Conservation (phyloP, 2,888 invertebrate species). For the Neuroscelio doddi region DNA sequence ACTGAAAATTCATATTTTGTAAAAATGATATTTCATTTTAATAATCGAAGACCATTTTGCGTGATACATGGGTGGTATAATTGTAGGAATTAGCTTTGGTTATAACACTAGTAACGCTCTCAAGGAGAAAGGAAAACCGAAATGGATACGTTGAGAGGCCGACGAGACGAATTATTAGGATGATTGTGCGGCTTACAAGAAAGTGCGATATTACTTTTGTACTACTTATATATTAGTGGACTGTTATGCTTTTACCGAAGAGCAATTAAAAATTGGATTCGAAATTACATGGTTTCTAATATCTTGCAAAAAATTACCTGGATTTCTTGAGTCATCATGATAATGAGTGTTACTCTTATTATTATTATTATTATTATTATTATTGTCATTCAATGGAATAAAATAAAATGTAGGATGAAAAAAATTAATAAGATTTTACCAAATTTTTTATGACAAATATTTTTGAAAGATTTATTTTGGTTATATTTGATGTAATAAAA, state of each 20-base stretch:
- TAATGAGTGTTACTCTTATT: no score
- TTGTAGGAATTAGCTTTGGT: constrained; percentile 17
- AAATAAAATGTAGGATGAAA: no score
- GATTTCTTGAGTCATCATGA: no score
- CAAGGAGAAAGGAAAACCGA: constrained; percentile 39
- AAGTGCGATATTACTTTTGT: constrained; percentile 22
- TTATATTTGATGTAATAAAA: no score
- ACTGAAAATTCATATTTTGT: no score
- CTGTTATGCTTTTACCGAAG: constrained; percentile 14
- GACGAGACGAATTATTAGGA: constrained; percentile 28
- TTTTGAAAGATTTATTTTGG: no score
- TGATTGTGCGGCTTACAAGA: constrained; percentile 28
- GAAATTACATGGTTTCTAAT: constrained; percentile 26
- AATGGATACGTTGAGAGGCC: neutral
- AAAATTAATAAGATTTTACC: no score
- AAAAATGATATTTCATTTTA: no score
- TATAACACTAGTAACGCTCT: constrained; percentile 27
- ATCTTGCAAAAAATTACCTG: neutral
- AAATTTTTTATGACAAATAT: no score
- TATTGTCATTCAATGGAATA: no score
- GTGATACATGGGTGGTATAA: constrained; percentile 6
- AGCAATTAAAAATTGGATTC: constrained; percentile 13
- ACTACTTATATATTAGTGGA: constrained; percentile 1
- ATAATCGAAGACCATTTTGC: no score
- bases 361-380: no score